phyloP scores from a whole-genome alignment of 2,113 vertebrate genomes.

The Hystrix brachyura region DNA sequence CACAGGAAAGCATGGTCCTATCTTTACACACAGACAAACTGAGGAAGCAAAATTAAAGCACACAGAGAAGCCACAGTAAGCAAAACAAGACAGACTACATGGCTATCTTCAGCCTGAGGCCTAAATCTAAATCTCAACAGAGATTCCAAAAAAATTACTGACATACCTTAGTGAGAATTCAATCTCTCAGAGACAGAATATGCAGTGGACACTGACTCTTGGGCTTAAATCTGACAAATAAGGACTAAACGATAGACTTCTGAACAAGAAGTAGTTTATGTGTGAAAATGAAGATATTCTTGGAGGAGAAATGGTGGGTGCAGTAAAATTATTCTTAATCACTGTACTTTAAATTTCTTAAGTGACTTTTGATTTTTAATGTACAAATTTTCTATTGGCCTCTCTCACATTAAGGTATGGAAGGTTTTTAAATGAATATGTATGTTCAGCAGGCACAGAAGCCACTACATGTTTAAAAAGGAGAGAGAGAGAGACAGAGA shows the following conservation, averaged over 20 bases:
- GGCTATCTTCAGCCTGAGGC: not conserved
- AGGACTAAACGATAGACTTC: not conserved
- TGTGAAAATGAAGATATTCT: not conserved
- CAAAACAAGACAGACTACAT: not conserved
- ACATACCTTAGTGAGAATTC: not conserved
- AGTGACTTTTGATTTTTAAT: not conserved
- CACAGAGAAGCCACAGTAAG: not conserved
- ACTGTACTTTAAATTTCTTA: not conserved
- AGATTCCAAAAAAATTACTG: not conserved
- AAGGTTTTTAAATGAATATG: slow-evolving; percentile 37
- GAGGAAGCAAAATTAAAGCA: not conserved
- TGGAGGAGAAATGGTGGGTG: not conserved
- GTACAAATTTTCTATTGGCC: not conserved
- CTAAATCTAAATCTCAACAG: not conserved
- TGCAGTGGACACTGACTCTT: not conserved
- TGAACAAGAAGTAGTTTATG: not conserved
- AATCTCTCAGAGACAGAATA: not conserved
- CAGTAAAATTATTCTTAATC: not conserved
- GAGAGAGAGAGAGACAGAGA: not conserved
- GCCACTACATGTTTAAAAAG: not conserved
- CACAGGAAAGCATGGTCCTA: not conserved
- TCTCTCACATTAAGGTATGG: not conserved
- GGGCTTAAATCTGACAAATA: not conserved
- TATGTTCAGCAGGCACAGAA: not conserved
- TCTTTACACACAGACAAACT: not conserved